A percentile compares a stretch with the other conserved stretches of the same genome.
Evolutionary conservation across 2,113 vertebrate species (phyloP).

Genomic region (Eulemur rufifrons): DNA sequence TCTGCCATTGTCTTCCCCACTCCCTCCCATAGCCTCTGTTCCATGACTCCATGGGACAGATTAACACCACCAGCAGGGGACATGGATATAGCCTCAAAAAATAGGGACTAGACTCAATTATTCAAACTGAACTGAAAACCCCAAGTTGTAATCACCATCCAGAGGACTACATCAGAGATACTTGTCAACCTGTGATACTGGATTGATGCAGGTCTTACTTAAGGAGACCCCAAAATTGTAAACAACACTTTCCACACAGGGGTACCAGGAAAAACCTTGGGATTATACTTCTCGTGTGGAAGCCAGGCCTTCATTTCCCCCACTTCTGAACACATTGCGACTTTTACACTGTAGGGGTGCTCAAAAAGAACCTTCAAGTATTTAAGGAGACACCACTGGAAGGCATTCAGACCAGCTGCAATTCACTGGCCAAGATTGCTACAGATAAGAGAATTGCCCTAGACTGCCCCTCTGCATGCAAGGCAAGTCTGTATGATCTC

Average conservation of each 20-base stretch:
- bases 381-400: background rate
- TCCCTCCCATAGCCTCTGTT: rapidly evolving
- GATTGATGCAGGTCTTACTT: background rate
- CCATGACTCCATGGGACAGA: background rate
- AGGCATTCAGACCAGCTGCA: background rate
- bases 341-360: background rate
- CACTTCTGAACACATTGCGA: background rate
- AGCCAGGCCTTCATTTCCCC: background rate
- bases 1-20: background rate
- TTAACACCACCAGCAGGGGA: background rate
- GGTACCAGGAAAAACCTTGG: background rate
- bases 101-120: background rate
- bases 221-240: background rate
- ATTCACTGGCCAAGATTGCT: background rate
- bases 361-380: background rate
- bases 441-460: background rate
- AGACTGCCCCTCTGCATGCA: background rate
- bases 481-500: background rate
- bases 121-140: background rate
- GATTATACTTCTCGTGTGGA: background rate
- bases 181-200: background rate
- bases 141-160: too few species aligned
- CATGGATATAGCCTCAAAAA: background rate
- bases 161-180: background rate
- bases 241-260: background rate